phyloP scores from a whole-genome alignment of 2,113 vertebrate genomes.

The Peromyscus maniculatus region DNA sequence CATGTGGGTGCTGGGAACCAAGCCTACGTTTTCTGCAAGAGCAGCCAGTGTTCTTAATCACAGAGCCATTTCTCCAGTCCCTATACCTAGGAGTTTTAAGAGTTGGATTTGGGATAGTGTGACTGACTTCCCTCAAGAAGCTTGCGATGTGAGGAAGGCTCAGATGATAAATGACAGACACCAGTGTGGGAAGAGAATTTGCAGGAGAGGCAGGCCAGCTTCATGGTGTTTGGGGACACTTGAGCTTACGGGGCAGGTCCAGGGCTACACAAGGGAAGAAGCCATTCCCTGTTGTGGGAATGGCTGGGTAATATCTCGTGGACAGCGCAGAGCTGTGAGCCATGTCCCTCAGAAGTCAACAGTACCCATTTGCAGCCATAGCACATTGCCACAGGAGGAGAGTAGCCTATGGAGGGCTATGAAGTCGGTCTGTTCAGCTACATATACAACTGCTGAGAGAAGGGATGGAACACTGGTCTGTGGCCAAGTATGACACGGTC shows the following conservation, averaged over 20 bases:
- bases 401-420: accelerated
- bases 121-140: not conserved
- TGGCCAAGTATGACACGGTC: not conserved
- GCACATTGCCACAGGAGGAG: not conserved
- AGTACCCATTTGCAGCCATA: not conserved
- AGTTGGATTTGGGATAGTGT: not conserved
- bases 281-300: not conserved
- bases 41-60: not conserved
- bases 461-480: not conserved
- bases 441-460: not conserved
- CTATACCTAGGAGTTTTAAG: not conserved
- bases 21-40: not conserved
- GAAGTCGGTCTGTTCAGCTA: too few relatives aligned
- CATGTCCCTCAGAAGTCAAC: not conserved
- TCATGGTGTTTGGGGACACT: not conserved
- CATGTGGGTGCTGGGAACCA: not conserved
- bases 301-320: not conserved
- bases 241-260: too few relatives aligned
- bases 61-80: not conserved
- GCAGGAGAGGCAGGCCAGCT: not conserved
- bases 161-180: accelerated
- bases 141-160: not conserved
- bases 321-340: not conserved
- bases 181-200: not conserved
- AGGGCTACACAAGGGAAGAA: not conserved